A percentile compares a stretch with the other conserved stretches of the same genome.
Evolutionary conservation across 1,140 invertebrate genomes (phyloP).

Genomic region (Drosophila bocqueti): DNA sequence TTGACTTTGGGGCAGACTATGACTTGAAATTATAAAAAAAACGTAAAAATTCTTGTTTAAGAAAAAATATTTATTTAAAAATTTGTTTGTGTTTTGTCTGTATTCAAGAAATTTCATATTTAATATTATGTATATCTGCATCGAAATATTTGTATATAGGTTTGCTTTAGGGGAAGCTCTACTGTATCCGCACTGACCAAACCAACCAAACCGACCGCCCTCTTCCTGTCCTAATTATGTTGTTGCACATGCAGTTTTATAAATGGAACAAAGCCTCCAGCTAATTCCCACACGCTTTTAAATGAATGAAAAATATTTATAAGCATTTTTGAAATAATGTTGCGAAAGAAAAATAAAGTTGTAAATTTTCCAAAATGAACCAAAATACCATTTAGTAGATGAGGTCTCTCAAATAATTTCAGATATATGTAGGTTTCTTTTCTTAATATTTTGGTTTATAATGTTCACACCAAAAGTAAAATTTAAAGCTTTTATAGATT

Average conservation of each 20-base stretch:
- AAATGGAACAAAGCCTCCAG: slow-evolving; percentile 65
- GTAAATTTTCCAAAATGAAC: neutral
- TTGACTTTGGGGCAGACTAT: neutral
- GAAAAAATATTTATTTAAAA: neutral
- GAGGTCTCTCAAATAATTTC: too few relatives aligned
- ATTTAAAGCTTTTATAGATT: neutral
- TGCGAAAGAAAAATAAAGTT: slow-evolving; percentile 7
- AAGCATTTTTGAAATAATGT: slow-evolving; percentile 20
- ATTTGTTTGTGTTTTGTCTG: too few relatives aligned
- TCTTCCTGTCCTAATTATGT: slow-evolving; percentile 74
- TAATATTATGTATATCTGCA: too few relatives aligned
- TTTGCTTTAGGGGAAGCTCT: neutral
- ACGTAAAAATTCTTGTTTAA: too few relatives aligned
- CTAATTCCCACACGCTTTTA: slow-evolving; percentile 58
- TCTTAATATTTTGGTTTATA: too few relatives aligned
- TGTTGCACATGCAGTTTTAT: slow-evolving; percentile 71
- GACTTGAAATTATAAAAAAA: neutral
- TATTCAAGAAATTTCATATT: too few relatives aligned
- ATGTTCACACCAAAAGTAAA: neutral
- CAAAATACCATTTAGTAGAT: neutral
- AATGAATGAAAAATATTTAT: slow-evolving; percentile 44
- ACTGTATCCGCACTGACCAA: slow-evolving; percentile 2
- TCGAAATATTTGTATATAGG: neutral
- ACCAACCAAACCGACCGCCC: slow-evolving; percentile 48
- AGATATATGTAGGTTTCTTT: too few relatives aligned